phyloP scores from a whole-genome alignment of 1,140 invertebrate species.

The Drosophila albomicans region DNA sequence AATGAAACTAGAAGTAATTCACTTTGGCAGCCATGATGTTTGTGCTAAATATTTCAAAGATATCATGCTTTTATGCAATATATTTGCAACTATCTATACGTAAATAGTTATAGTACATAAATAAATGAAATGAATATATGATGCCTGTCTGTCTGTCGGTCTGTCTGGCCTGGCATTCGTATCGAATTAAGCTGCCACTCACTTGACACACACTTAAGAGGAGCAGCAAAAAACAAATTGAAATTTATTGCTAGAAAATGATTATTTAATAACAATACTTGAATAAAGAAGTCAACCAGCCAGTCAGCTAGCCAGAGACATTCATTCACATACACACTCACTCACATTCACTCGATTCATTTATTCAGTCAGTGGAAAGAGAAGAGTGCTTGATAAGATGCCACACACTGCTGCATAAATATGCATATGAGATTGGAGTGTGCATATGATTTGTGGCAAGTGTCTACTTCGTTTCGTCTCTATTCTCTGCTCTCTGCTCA shows the following conservation, averaged over 20 bases:
- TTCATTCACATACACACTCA: neutral
- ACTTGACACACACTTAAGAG: slow-evolving; percentile 43
- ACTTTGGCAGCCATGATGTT: slow-evolving; percentile 38
- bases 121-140: slow-evolving; percentile 13
- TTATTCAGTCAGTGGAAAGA: neutral
- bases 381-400: slow-evolving; percentile 57
- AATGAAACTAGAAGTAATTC: slow-evolving; percentile 52
- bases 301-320: neutral
- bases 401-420: slow-evolving; percentile 79
- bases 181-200: slow-evolving; percentile 77
- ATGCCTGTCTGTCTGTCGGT: neutral
- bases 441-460: slow-evolving; percentile 69
- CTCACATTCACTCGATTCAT: too few relatives aligned
- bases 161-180: neutral
- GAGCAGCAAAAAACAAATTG: slow-evolving; percentile 55
- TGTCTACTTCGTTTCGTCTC: slow-evolving; percentile 44
- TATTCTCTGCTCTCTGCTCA: slow-evolving; percentile 42
- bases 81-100: too few relatives aligned
- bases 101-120: neutral
- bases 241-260: slow-evolving; percentile 80
- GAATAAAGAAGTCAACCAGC: neutral
- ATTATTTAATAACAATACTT: slow-evolving; percentile 74
- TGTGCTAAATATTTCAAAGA: slow-evolving; percentile 60
- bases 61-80: neutral
- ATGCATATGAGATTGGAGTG: slow-evolving; percentile 58